A percentile compares a stretch with the other conserved stretches of the same genome.
phyloP scores from a whole-genome alignment of 2,797 vertebrate species.

The Myotis myotis region DNA sequence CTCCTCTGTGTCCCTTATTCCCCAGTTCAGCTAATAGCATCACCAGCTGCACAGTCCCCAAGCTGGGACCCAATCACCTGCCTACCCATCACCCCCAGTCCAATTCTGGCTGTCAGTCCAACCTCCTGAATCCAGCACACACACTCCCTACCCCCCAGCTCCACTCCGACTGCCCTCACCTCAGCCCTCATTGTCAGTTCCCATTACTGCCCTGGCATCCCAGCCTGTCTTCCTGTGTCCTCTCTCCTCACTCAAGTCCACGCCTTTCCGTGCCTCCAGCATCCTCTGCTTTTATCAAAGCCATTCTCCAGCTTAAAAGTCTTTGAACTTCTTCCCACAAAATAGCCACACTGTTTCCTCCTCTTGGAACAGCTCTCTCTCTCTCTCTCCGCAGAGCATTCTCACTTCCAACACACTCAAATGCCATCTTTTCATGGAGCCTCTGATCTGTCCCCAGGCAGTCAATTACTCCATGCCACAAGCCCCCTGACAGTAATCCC shows the following conservation, averaged over 20 bases:
- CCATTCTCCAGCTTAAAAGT: not conserved
- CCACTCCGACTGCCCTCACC: not conserved
- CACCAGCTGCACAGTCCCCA: not conserved
- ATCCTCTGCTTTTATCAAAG: not conserved
- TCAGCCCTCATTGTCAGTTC: accelerated
- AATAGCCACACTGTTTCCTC: not conserved
- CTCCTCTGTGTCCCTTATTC: too few species aligned
- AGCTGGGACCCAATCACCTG: not conserved
- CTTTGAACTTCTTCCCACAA: not conserved
- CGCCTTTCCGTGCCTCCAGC: not conserved
- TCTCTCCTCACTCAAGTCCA: too few species aligned
- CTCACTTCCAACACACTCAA: not conserved
- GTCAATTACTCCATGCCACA: not conserved
- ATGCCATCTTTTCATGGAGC: not conserved
- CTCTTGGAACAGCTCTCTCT: not conserved
- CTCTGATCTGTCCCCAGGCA: not conserved
- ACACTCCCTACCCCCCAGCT: not conserved
- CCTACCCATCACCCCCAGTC: not conserved
- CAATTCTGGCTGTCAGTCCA: accelerated
- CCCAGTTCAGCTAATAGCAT: not conserved
- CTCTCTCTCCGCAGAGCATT: not conserved
- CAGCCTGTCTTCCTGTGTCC: not conserved
- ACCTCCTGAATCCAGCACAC: not conserved
- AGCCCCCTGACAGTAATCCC: not conserved
- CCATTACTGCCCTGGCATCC: accelerated